Evolutionary conservation across 1,140 invertebrate genomes (phyloP).

Genomic region (Ceratina japonica): DNA sequence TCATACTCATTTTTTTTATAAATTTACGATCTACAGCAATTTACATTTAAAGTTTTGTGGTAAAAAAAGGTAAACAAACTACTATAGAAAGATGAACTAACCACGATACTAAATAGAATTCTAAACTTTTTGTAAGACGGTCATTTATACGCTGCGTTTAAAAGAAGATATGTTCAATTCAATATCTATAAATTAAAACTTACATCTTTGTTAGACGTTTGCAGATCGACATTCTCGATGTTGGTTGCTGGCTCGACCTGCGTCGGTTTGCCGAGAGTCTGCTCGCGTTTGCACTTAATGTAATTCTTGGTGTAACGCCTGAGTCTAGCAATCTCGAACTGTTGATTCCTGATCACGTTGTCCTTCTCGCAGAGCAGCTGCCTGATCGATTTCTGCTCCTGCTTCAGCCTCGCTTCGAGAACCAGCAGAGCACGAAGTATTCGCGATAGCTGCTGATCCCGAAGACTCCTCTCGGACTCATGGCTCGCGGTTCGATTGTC

Average conservation of each 20-base stretch:
- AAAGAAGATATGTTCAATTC: too few species aligned
- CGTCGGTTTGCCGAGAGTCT: neutral
- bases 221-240: constrained; percentile 34
- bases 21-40: too few species aligned
- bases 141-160: too few species aligned
- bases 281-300: constrained; percentile 71
- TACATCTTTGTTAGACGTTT: constrained; percentile 46
- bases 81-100: too few species aligned
- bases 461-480: constrained; percentile 81
- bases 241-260: constrained; percentile 18
- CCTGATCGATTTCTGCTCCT: constrained; percentile 86
- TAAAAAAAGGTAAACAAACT: too few species aligned
- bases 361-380: constrained; percentile 85
- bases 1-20: too few species aligned
- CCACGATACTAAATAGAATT: too few species aligned
- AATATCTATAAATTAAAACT: neutral
- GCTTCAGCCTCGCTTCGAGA: constrained; percentile 85
- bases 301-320: constrained; percentile 84
- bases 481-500: constrained; percentile 82
- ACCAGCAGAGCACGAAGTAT: constrained; percentile 85
- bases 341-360: constrained; percentile 84
- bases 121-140: too few species aligned
- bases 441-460: constrained; percentile 84
- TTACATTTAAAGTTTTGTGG: too few species aligned
- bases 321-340: constrained; percentile 84